A percentile compares a stretch with the other conserved stretches of the same genome.
These are phyloP conservation scores for Tachina lurida DNA, from an alignment of 2,888 invertebrate genomes.

Conservation along the genomic window DNA sequence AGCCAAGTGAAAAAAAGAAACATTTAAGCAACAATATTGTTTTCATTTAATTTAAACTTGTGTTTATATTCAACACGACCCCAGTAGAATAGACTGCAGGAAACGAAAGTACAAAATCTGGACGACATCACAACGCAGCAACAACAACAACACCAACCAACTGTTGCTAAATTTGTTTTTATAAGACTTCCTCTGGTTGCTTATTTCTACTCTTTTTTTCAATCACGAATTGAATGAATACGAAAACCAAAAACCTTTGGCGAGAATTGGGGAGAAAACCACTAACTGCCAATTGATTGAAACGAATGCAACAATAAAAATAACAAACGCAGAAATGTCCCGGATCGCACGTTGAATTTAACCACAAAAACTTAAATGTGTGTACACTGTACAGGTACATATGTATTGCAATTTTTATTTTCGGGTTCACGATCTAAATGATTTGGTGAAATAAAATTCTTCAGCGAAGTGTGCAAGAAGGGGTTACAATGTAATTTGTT, in stretches of 20 bases:
- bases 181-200: constrained; percentile 63
- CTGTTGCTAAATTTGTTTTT: constrained; percentile 63
- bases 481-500: no score
- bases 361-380: constrained; percentile 29
- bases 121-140: constrained; percentile 29
- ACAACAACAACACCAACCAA: constrained; percentile 22
- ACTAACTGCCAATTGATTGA: constrained; percentile 53
- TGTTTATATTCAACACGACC: constrained; percentile 27
- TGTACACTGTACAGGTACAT: no score
- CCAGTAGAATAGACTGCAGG: constrained; percentile 35
- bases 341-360: constrained; percentile 32
- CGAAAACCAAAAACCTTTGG: background rate
- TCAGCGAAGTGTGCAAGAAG: background rate
- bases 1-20: constrained; percentile 1
- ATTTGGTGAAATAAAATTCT: background rate
- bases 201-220: background rate
- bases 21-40: constrained; percentile 51
- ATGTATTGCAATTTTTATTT: background rate
- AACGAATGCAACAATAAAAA: constrained; percentile 16
- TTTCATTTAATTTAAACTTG: constrained; percentile 56
- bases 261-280: constrained; percentile 38
- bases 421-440: background rate
- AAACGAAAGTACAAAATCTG: constrained; percentile 53
- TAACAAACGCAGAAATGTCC: constrained; percentile 42
- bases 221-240: constrained; percentile 30